Evolutionary conservation across 2,113 vertebrate species (phyloP).

Genomic region (Acrocephalus kingi): DNA sequence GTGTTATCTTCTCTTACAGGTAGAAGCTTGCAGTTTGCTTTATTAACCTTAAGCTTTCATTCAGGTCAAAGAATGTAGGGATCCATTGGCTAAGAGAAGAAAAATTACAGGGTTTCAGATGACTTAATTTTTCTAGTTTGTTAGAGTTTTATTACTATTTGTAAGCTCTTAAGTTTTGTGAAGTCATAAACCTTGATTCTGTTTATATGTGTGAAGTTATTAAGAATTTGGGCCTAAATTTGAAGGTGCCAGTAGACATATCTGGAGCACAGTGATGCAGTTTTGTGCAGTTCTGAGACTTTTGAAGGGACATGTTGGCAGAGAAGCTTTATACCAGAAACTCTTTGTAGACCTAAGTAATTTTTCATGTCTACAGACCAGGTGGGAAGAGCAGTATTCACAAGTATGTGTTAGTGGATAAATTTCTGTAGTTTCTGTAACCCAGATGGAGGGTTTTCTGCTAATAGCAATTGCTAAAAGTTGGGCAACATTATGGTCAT

Average conservation of each 20-base stretch:
- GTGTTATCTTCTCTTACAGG: constrained; percentile 60
- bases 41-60: constrained; percentile 67
- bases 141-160: background rate
- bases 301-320: background rate
- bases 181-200: background rate
- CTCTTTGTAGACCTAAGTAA: background rate
- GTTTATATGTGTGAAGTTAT: background rate
- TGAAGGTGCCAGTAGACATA: background rate
- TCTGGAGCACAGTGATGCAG: background rate
- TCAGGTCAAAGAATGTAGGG: constrained; percentile 51
- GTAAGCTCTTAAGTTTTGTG: background rate
- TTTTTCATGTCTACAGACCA: background rate
- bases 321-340: background rate
- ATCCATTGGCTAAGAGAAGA: constrained; percentile 23
- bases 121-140: background rate
- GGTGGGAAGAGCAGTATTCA: background rate
- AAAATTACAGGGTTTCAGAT: background rate
- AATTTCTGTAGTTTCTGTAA: background rate
- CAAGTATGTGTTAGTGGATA: background rate
- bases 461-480: background rate
- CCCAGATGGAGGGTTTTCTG: background rate
- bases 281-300: constrained; percentile 1
- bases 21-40: constrained; percentile 65
- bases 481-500: background rate
- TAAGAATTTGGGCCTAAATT: background rate